Conservation (phyloP, 2,113 vertebrate species). For the Lathamus discolor region DNA sequence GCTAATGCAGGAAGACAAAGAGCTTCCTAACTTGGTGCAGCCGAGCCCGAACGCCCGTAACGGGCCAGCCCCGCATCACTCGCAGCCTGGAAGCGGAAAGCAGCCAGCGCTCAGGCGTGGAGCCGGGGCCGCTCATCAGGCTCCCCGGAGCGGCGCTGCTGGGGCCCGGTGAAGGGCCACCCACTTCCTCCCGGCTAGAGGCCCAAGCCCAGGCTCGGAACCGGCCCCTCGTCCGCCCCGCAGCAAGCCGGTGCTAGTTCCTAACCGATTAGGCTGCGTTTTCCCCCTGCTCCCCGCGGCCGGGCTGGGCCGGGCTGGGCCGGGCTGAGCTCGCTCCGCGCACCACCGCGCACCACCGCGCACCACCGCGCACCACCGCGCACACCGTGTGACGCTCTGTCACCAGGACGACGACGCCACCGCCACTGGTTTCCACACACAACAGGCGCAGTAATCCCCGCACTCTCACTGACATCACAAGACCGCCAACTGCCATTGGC, state of each 20-base stretch:
- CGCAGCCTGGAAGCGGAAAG: no score
- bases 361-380: background rate
- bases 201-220: background rate
- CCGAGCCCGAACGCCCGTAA: background rate
- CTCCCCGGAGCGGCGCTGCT: background rate
- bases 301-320: no score
- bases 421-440: background rate
- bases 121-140: background rate
- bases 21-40: fast-evolving
- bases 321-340: no score
- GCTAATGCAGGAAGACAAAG: fast-evolving
- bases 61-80: background rate
- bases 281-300: background rate
- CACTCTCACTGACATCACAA: background rate
- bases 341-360: no score
- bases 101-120: background rate
- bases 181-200: background rate
- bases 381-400: background rate
- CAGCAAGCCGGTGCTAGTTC: no score
- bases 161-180: background rate
- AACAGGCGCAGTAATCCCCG: no score
- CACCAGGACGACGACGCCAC: background rate
- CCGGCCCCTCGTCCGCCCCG: background rate
- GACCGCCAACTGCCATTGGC: background rate
- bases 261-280: background rate